Percentiles rank a stretch among this genome's conserved stretches.
phyloP scores from a whole-genome alignment of 2,797 vertebrate species.

The Salmo trutta region DNA sequence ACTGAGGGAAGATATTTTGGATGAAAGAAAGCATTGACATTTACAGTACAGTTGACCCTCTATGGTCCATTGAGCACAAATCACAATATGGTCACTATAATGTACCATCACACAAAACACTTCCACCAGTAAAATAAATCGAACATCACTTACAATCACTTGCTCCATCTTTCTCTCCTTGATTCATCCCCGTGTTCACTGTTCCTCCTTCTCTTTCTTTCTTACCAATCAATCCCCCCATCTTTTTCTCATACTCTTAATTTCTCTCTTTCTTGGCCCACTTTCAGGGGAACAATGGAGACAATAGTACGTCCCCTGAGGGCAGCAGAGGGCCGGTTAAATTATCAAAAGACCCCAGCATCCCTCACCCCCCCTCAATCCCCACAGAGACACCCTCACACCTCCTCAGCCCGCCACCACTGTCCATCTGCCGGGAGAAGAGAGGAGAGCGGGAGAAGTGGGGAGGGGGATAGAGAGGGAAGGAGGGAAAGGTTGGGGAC shows the following conservation, averaged over 20 bases:
- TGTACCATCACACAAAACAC: neutral
- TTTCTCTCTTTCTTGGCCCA: slow-evolving; percentile 67
- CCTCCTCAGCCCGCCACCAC: slow-evolving; percentile 34
- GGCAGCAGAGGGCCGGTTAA: slow-evolving; percentile 57
- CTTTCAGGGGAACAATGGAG: slow-evolving; percentile 72
- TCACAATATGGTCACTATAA: neutral
- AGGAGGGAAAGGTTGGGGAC: slow-evolving; percentile 40
- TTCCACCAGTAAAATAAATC: slow-evolving; percentile 3
- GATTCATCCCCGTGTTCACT: slow-evolving; percentile 11
- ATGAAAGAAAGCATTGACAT: neutral
- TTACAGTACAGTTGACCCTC: neutral
- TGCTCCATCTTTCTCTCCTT: neutral
- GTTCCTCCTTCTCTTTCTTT: slow-evolving; percentile 23
- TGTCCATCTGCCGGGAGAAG: slow-evolving; percentile 73
- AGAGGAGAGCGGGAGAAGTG: slow-evolving; percentile 29
- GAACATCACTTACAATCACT: neutral
- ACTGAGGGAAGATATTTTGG: neutral
- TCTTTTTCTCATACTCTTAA: slow-evolving; percentile 21
- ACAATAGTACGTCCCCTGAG: slow-evolving; percentile 66
- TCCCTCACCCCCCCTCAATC: slow-evolving; percentile 43
- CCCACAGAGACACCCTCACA: slow-evolving; percentile 35
- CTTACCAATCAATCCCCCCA: slow-evolving; percentile 17
- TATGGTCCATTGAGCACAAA: neutral
- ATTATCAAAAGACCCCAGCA: slow-evolving; percentile 72
- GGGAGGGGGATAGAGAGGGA: slow-evolving; percentile 14